These are phyloP conservation scores for Trematocara macrostoma DNA, from an alignment of 2,113 vertebrate species.

Conservation along the genomic window DNA sequence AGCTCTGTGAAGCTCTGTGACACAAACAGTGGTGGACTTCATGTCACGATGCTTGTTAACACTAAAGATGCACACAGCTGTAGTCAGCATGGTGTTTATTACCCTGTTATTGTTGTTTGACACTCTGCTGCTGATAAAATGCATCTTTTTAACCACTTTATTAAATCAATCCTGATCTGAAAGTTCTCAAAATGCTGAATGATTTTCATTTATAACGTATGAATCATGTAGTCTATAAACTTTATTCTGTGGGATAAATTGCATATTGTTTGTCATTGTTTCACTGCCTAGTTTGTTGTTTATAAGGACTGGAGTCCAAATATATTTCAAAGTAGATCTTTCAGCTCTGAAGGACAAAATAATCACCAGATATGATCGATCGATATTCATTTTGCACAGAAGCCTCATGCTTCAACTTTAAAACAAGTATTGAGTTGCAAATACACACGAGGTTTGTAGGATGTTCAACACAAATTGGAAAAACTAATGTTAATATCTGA, in stretches of 20 bases:
- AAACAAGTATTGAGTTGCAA: neutral
- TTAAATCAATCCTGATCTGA: neutral
- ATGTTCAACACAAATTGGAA: neutral
- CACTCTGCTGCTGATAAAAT: neutral
- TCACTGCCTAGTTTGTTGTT: neutral
- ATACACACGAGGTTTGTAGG: neutral
- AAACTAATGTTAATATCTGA: neutral
- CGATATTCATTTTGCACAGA: neutral
- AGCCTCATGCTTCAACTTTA: neutral
- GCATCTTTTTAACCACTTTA: slow-evolving; percentile 2
- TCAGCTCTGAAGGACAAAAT: neutral
- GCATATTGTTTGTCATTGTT: neutral
- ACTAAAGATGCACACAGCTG: slow-evolving; percentile 16
- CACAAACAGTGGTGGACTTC: slow-evolving; percentile 3
- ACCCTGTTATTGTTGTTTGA: neutral
- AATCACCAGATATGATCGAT: neutral
- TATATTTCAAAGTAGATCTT: neutral
- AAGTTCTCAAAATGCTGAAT: neutral
- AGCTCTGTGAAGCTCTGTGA: neutral
- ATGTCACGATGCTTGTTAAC: neutral
- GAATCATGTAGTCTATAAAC: neutral
- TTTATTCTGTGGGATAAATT: neutral
- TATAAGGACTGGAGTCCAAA: neutral
- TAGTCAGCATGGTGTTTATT: neutral
- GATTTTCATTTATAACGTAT: neutral